phyloP scores from a whole-genome alignment of 2,113 vertebrate genomes.

The Pygoscelis adeliae region DNA sequence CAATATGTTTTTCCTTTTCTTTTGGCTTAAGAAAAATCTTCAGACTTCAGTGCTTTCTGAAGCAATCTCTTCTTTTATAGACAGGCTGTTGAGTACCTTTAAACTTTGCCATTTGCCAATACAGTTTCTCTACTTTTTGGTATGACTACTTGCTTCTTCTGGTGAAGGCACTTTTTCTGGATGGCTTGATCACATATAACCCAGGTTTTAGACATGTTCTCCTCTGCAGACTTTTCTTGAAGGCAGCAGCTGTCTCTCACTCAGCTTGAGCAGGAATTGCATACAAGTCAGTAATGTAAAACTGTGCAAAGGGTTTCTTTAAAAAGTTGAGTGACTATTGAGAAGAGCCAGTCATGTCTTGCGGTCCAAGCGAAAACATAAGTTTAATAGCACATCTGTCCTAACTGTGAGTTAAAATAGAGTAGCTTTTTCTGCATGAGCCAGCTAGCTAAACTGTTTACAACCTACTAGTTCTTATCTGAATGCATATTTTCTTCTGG shows the following conservation, averaged over 20 bases:
- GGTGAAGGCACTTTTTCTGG: background rate
- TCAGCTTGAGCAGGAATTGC: background rate
- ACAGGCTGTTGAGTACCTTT: background rate
- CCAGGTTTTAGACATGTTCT: background rate
- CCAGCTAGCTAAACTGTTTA: background rate
- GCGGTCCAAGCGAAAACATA: background rate
- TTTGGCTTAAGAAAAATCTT: background rate
- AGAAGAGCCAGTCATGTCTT: background rate
- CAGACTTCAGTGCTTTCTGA: background rate
- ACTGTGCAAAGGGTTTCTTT: background rate
- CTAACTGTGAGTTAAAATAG: background rate
- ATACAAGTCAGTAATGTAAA: background rate
- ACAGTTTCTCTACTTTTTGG: background rate
- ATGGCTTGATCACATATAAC: background rate
- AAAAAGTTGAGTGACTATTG: background rate
- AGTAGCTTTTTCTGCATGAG: background rate
- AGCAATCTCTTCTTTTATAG: background rate
- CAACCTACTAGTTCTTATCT: background rate
- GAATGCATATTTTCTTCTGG: background rate
- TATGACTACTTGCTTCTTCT: background rate
- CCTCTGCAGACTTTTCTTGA: background rate
- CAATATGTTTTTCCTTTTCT: background rate
- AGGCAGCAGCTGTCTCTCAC: background rate
- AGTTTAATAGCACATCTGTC: background rate
- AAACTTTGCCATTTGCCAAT: accelerated